phyloP scores from a whole-genome alignment of 2,888 invertebrate species.

The Cheilosia impressa region DNA sequence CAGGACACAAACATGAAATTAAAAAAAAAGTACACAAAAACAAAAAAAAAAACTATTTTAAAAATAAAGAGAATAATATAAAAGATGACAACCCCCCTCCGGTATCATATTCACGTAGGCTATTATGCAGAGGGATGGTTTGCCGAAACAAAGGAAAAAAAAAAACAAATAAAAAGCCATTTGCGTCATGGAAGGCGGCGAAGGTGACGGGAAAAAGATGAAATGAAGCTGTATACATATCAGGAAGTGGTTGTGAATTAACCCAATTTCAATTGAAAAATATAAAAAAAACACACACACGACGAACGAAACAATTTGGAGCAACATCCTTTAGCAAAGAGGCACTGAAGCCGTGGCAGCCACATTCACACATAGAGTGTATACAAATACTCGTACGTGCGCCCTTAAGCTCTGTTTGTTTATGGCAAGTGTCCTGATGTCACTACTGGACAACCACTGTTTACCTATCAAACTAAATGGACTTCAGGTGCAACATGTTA shows the following conservation, averaged over 20 bases:
- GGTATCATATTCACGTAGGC: slow-evolving; percentile 46
- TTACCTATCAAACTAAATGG: slow-evolving; percentile 30
- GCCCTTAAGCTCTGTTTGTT: slow-evolving; percentile 3
- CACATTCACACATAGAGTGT: slow-evolving; percentile 13
- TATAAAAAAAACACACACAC: slow-evolving; percentile 14
- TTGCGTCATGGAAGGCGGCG: slow-evolving; percentile 17
- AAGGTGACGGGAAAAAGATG: slow-evolving; percentile 34
- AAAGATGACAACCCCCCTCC: slow-evolving; percentile 56
- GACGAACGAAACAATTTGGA: slow-evolving; percentile 55
- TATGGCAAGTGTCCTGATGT: background rate
- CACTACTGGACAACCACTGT: slow-evolving; percentile 40
- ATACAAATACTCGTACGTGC: background rate
- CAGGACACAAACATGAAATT: slow-evolving; percentile 47
- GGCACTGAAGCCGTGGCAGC: slow-evolving; percentile 43
- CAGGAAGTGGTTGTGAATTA: slow-evolving; percentile 70
- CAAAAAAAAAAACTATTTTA: slow-evolving; percentile 21
- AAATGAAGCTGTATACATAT: slow-evolving; percentile 16
- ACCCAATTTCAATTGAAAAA: slow-evolving; percentile 57
- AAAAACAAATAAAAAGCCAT: slow-evolving; percentile 24
- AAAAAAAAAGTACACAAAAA: slow-evolving; percentile 3
- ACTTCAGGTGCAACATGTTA: slow-evolving; percentile 13
- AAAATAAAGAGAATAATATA: slow-evolving; percentile 48
- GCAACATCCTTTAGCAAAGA: slow-evolving; percentile 57
- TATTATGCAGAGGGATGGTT: slow-evolving; percentile 18
- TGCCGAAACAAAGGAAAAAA: slow-evolving; percentile 48